phyloP scores from a whole-genome alignment of 2,113 vertebrate species.

The Nothocercus nigrocapillus region DNA sequence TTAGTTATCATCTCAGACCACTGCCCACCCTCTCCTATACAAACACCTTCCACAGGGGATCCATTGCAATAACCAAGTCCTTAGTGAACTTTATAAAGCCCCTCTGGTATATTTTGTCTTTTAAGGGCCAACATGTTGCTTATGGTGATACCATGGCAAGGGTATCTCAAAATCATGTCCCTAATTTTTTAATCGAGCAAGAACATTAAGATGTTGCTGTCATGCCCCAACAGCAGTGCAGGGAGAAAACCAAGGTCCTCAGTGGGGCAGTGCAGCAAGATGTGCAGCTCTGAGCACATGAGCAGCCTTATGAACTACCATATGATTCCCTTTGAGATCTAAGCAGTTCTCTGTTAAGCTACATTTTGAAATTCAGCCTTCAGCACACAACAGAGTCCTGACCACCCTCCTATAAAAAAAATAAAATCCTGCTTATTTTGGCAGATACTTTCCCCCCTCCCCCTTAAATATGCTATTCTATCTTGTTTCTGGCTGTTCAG shows the following conservation, averaged over 20 bases:
- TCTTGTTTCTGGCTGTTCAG: constrained; percentile 23
- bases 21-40: neutral
- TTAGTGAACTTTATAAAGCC: neutral
- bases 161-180: neutral
- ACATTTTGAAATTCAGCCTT: constrained; percentile 27
- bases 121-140: neutral
- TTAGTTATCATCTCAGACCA: neutral
- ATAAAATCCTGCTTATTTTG: constrained; percentile 61
- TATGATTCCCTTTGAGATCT: neutral
- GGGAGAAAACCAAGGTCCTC: neutral
- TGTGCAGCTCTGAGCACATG: neutral
- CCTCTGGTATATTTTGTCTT: neutral
- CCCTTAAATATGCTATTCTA: neutral
- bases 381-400: constrained; percentile 9
- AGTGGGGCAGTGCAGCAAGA: neutral
- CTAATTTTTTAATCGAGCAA: neutral
- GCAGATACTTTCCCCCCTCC: neutral
- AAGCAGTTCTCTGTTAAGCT: neutral
- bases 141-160: neutral
- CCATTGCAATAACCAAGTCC: neutral
- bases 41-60: neutral
- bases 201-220: neutral
- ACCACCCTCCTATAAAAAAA: constrained; percentile 55
- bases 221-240: neutral
- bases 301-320: neutral